Base-by-base conservation (phyloP, 2,113 vertebrate species). In the Eurystomus gularis region DNA sequence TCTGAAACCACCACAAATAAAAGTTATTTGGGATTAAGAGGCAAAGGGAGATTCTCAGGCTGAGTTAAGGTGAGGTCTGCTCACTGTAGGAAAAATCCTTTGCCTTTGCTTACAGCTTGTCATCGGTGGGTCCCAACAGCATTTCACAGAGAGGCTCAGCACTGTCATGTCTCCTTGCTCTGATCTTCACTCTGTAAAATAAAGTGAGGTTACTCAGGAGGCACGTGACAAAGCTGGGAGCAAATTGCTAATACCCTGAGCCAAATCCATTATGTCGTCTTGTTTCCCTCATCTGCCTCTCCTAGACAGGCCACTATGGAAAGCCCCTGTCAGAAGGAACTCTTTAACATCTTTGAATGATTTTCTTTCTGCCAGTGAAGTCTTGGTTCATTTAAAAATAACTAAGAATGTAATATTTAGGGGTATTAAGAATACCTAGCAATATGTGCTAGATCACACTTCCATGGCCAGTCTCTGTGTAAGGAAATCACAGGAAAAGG, bases 61-160 rank as follows among this genome's bases (percentile, higher is more conserved):
- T 55, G 60, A 73, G 9, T 29, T 66, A 24, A 55, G 35, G 33
- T 52, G 48, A 13, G 4, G 6, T 71, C 92, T 88, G 10, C 48
- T 73, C 0, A 0, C 64, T 51, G 0, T 17, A 4, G 69, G 8
- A 84, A 7, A 37, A 48, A 52, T 75, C 69, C 46, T 79, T 87
- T 79, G 17, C 18, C 21, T n/a, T 49, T 40, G 24, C 1, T 0
- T 72, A 17, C 16, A 28, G 33, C 46, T 71, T 5, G 1, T 73
- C 21, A 3, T 23, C 4, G 1, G 12, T 55, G 52, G 35, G 26
- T 79, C 61, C 79, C n/a, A 42, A 8, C 24, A 57, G 68, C 3
- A 1, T 81, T 89, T 81, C 52, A 24, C 1, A 3, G 64, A 72
- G 44, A 26, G 11, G 9, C 57, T 86, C 2, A 4, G 55, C 65